These are phyloP conservation scores for Cyaniris semiargus DNA, from an alignment of 2,888 invertebrate species.

Conservation along the genomic window DNA sequence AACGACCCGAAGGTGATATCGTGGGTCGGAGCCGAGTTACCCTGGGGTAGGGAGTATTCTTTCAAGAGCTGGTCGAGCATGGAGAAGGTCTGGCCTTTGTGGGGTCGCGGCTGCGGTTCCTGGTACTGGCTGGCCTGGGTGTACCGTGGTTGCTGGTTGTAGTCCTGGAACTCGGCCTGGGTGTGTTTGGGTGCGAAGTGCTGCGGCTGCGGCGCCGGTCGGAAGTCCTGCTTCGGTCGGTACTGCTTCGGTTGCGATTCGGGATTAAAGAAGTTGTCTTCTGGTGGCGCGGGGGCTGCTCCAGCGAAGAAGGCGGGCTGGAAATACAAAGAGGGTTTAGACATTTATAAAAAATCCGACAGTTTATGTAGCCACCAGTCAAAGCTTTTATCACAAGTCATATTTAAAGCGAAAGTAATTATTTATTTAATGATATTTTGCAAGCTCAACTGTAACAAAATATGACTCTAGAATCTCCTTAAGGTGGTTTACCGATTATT, in stretches of 20 bases:
- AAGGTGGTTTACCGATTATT: no score
- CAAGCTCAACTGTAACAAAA: no score
- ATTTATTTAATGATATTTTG: no score
- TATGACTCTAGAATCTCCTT: no score
- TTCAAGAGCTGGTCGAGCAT: slow-evolving; percentile 90
- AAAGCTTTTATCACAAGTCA: no score
- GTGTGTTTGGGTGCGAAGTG: slow-evolving; percentile 51
- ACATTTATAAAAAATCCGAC: not conserved
- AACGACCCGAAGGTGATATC: slow-evolving; percentile 92
- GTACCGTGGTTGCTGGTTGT: slow-evolving; percentile 47
- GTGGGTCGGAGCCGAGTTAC: slow-evolving; percentile 85
- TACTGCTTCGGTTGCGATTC: slow-evolving; percentile 57
- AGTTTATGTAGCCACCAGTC: no score
- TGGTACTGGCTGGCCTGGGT: slow-evolving; percentile 46
- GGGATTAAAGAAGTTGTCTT: slow-evolving; percentile 59
- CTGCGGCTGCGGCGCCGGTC: slow-evolving; percentile 54
- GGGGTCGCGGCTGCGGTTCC: slow-evolving; percentile 44
- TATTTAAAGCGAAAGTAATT: no score
- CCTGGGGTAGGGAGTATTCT: slow-evolving; percentile 88
- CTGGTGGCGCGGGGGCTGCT: slow-evolving; percentile 59
- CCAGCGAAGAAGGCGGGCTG: slow-evolving; percentile 74
- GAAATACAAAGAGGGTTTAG: slow-evolving; percentile 34
- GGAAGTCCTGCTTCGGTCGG: slow-evolving; percentile 64
- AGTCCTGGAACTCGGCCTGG: slow-evolving; percentile 55
- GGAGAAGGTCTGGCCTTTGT: slow-evolving; percentile 58